Evolutionary conservation across 1,140 invertebrate species (phyloP), one percentile per base, ranked within the genome.

Genomic region (Mycetomoellerius zeteki): DNA sequence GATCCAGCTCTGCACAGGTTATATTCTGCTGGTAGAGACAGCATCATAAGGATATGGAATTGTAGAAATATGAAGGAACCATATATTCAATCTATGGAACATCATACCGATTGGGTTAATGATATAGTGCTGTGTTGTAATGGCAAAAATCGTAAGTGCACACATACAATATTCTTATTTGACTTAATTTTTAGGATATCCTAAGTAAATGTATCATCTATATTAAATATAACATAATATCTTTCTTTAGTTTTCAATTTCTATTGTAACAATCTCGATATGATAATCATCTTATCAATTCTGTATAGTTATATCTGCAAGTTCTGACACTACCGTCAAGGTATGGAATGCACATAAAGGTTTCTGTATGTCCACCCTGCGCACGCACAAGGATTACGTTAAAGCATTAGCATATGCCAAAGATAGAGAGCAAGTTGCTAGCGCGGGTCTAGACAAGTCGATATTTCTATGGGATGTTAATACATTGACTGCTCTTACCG

Each of bases 281-380:
- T 65, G 65, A 47, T 16, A 65, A 77, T 89, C 16, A 7, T 58
- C 12, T n/a, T n/a, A 19, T 60, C 50, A 72, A 86, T 69, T 90
- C 84, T 90, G 81, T 96, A 77, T 95, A 99, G 98, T 99, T 90
- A 99, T 99, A 94, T 99, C 99, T 80, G 99, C 99, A 3, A 99
- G 99, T 93, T 99, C 98, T 89, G 99, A 99, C 95, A 99, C 99
- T 58, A 99, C 99, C 54, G 99, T 99, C 0, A 99, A 99, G 96
- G 98, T 99, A 73, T 99, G 99, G 99, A 99, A 99, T 96, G 99
- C 99, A 19, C 98, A 99, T 88, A 99, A 99, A 97, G 99, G 99
- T n/a, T 99, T 99, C 94, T 99, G 99, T 94, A 99, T 99, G 98
- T 99, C 98, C 0, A 99, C 99, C 3, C 95, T 99, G 88, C 96